Percentiles rank a stretch among this genome's conserved stretches.
Conservation (phyloP, 2,888 invertebrate genomes). For the Andrena dorsata region DNA sequence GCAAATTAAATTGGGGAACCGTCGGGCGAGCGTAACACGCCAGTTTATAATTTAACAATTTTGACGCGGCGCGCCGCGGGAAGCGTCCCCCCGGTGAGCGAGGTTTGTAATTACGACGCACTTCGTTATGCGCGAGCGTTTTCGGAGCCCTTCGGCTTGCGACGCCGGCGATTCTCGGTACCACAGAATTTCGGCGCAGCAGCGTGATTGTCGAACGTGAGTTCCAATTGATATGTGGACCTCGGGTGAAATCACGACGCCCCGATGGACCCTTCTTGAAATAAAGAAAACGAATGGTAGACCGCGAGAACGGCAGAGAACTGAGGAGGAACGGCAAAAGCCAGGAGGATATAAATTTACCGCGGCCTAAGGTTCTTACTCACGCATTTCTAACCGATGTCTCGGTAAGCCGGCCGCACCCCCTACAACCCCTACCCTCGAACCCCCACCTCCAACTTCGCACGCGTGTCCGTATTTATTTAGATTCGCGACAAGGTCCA, state of each 20-base stretch:
- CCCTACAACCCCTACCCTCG: conserved; percentile 61
- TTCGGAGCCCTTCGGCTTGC: background rate
- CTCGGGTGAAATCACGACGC: no score
- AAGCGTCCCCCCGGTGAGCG: conserved; percentile 17
- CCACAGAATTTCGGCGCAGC: background rate
- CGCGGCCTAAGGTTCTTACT: conserved; percentile 75
- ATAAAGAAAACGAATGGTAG: background rate
- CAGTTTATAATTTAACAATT: conserved; percentile 40
- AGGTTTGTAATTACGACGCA: conserved; percentile 3
- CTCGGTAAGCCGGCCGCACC: conserved; percentile 65
- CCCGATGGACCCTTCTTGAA: background rate
- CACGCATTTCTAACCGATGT: conserved; percentile 79
- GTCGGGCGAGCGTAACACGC: conserved; percentile 14
- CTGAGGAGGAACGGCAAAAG: conserved; percentile 14
- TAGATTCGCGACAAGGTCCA: conserved; percentile 77
- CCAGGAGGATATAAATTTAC: conserved; percentile 72
- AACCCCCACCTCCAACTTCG: conserved; percentile 53
- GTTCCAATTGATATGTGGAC: no score
- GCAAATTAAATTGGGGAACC: conserved; percentile 36
- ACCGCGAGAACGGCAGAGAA: conserved; percentile 1
- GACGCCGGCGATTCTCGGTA: background rate
- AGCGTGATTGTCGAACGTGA: background rate
- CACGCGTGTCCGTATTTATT: conserved; percentile 76
- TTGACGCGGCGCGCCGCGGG: background rate
- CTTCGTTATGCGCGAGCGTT: conserved; percentile 19